Conservation (phyloP, 2,113 vertebrate genomes). For the Triplophysa dalaica region DNA sequence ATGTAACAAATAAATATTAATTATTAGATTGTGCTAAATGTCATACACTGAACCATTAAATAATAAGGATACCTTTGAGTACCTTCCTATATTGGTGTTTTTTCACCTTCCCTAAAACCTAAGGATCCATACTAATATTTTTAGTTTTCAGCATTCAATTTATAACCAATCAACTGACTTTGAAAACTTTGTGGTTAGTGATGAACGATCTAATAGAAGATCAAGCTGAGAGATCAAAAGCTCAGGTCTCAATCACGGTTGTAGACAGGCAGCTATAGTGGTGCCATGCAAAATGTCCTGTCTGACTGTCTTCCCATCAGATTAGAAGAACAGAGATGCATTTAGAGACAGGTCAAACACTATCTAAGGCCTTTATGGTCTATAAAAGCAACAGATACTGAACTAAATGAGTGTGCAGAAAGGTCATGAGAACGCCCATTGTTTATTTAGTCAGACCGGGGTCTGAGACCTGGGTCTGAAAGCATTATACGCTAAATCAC, state of each 20-base stretch:
- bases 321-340: conserved; percentile 4
- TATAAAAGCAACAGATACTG: conserved; percentile 36
- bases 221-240: conserved; percentile 39
- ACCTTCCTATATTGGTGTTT: too few relatives aligned
- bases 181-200: conserved; percentile 22
- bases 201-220: background rate
- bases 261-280: conserved; percentile 2
- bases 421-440: conserved; percentile 34
- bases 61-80: too few relatives aligned
- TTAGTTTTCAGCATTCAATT: background rate
- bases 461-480: conserved; percentile 13
- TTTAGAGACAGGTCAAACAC: conserved; percentile 12
- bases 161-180: background rate
- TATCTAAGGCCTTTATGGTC: conserved; percentile 39
- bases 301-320: conserved; percentile 16
- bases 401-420: conserved; percentile 22
- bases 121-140: background rate
- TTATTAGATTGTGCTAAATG: too few relatives aligned
- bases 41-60: too few relatives aligned
- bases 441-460: background rate
- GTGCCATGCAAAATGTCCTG: conserved; percentile 11
- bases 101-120: background rate
- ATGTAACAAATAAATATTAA: too few relatives aligned
- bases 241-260: conserved; percentile 12
- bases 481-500: background rate